Percentiles rank a stretch among this genome's conserved stretches.
Conservation (phyloP, 2,888 invertebrate genomes). For the Amblyjoppa fuscipennis region DNA sequence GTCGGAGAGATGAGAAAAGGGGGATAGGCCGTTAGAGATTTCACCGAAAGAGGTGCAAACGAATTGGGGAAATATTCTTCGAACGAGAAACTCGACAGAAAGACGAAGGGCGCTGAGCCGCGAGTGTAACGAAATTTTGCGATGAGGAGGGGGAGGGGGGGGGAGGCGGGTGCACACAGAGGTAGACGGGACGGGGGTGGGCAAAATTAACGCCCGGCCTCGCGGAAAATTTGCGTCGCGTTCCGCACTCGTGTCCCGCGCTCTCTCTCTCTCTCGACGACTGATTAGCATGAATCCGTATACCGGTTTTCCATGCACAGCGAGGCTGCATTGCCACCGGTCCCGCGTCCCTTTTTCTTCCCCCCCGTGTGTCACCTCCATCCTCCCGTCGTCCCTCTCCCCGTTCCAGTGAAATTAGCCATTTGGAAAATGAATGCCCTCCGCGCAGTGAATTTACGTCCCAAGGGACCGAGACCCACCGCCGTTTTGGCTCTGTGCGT, state of each 20-base stretch:
- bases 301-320: not conserved
- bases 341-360: constrained; percentile 6
- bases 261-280: constrained; percentile 44
- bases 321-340: constrained; percentile 38
- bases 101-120: not conserved
- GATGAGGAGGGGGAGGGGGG: not conserved
- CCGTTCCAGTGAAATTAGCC: constrained; percentile 65
- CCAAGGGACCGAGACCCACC: constrained; percentile 51
- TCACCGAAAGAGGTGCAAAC: not conserved
- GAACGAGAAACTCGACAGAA: constrained; percentile 23
- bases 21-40: not conserved
- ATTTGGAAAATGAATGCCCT: constrained; percentile 68
- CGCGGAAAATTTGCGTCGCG: constrained; percentile 64
- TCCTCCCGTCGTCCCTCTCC: constrained; percentile 44
- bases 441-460: constrained; percentile 63
- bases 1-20: constrained; percentile 27
- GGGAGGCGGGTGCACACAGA: not conserved
- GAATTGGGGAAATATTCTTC: constrained; percentile 47
- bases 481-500: constrained; percentile 3
- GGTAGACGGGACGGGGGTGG: not conserved
- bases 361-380: constrained; percentile 19
- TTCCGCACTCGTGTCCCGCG: constrained; percentile 50
- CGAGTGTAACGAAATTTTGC: not conserved
- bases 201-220: constrained; percentile 65
- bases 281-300: constrained; percentile 66